Evolutionary conservation across 2,888 invertebrate species (phyloP).

Genomic region (Cosmia trapezina): DNA sequence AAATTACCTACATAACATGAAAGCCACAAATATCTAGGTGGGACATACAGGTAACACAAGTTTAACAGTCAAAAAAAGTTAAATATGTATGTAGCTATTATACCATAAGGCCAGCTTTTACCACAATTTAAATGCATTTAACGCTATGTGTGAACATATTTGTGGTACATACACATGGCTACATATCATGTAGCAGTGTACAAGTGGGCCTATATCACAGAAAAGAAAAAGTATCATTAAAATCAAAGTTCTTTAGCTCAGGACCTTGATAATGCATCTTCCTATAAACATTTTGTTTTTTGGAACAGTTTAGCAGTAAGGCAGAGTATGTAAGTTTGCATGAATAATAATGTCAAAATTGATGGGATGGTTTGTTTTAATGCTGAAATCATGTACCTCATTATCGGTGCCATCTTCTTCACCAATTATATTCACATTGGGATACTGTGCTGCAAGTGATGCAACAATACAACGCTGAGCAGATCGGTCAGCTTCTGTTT

Average conservation of each 20-base stretch:
- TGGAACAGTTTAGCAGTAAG: too few relatives aligned
- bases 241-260: neutral
- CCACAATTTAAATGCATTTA: neutral
- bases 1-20: too few relatives aligned
- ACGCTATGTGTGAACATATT: too few relatives aligned
- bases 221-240: neutral
- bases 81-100: neutral
- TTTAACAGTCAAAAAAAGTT: neutral
- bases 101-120: neutral
- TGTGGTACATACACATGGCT: too few relatives aligned
- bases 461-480: conserved; percentile 98
- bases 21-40: neutral
- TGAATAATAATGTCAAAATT: neutral
- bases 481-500: conserved; percentile 99
- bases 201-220: neutral
- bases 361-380: neutral
- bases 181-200: too few relatives aligned
- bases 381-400: conserved; percentile 83
- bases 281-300: neutral
- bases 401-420: conserved; percentile 95
- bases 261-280: neutral
- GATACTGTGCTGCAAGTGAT: conserved; percentile 96
- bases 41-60: neutral
- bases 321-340: neutral
- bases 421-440: conserved; percentile 95